Conservation (phyloP, 2,113 vertebrate species). For the Equus przewalskii region DNA sequence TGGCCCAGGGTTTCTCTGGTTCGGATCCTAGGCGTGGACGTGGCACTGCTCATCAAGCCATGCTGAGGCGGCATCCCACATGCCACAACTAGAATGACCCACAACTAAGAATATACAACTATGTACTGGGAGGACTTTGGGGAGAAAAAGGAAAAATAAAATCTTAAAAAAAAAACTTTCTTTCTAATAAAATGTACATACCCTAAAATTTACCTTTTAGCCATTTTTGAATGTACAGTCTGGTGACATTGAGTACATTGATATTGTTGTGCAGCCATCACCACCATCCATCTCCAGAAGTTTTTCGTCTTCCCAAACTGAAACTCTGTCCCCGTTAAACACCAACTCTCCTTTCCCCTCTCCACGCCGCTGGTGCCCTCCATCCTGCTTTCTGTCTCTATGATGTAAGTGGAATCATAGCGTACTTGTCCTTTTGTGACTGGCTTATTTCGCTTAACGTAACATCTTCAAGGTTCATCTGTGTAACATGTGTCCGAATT, state of each 20-base stretch:
- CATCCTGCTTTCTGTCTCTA: accelerated
- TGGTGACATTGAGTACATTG: background rate
- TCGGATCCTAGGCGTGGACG: too few relatives aligned
- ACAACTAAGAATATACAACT: too few relatives aligned
- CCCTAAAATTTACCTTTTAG: background rate
- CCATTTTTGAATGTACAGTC: background rate
- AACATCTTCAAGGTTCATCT: background rate
- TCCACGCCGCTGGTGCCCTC: accelerated
- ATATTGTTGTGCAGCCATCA: accelerated
- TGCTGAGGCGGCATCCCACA: too few relatives aligned
- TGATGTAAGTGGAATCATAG: too few relatives aligned
- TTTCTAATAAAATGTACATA: background rate
- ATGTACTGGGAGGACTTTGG: too few relatives aligned
- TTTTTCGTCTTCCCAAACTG: background rate
- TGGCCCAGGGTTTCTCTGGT: too few relatives aligned
- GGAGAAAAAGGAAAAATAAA: too few relatives aligned
- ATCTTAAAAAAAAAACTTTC: background rate
- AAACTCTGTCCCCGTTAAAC: background rate
- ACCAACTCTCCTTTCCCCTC: too few relatives aligned
- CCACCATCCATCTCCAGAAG: background rate
- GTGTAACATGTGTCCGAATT: background rate
- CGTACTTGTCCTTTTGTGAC: background rate
- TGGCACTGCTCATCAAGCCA: too few relatives aligned
- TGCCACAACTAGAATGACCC: too few relatives aligned
- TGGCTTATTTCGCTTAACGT: background rate